Base-by-base conservation (phyloP, 2,797 vertebrate genomes). In the Cynopterus sphinx region DNA sequence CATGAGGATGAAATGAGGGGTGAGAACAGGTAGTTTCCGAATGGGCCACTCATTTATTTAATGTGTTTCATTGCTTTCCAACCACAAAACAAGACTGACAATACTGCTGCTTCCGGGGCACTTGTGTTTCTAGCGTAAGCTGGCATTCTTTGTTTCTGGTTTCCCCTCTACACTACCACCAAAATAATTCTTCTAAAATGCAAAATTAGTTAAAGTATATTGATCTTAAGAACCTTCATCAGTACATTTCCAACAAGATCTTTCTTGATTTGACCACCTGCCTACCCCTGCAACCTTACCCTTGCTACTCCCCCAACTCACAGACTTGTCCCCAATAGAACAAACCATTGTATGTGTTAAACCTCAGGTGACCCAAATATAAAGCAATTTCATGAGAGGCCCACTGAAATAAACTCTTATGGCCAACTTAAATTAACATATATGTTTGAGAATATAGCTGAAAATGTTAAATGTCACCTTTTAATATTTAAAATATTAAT, bases 401-500 rank as follows among this genome's bases (percentile, higher is more conserved):
- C 13, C 28, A 33, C 6, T 49, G 33, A 28, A 36, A 41, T 77
- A 63, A 59, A 31, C 33, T 71, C 71, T 71, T n/a, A 74, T 33
- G 17, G 24, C 46, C 63, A 70, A 63, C 17, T 46, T 39, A 13
- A 91, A 70, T 65, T 11, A 36, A 55, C 43, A 68, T 28, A 67
- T 26, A 17, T 65, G 33, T 49, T 65, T 73, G 49, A 21, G 19
- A 22, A 55, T 55, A n/a, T 24, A 70, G 28, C 6, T 88, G 49
- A 82, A 93, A 71, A 3, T 3, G 46, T 81, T 71, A 22, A 81
- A 19, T 43, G 22, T 73, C 36, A 74, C 21, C 4, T 24, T 73
- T 3, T 43, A 85, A 89, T 86, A 49, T 41, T 81, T 87, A 71
- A 57, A 43, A 36, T 82, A 55, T 59, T 77, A 71, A 77, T 43